Conservation (phyloP, 2,797 vertebrate species). For the Manis javanica region DNA sequence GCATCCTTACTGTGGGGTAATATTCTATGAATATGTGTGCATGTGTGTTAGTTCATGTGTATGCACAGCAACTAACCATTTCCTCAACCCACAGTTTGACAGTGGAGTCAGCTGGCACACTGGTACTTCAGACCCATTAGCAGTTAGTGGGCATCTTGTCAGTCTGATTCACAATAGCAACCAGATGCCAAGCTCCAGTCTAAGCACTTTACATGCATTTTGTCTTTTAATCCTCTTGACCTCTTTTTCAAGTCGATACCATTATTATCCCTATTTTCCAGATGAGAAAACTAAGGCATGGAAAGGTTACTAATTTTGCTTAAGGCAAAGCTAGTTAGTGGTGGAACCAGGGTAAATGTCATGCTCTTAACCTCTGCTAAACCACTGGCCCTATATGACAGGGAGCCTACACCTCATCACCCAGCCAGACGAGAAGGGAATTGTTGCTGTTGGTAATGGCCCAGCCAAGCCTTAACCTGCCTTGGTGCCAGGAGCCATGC, state of each 20-base stretch:
- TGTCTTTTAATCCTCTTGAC: conserved; percentile 2
- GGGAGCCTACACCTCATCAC: neutral
- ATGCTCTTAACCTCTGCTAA: neutral
- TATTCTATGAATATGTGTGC: neutral
- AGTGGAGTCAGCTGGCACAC: neutral
- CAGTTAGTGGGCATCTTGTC: neutral
- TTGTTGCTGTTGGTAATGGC: neutral
- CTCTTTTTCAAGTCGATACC: neutral
- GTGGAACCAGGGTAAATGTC: neutral
- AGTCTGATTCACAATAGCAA: neutral
- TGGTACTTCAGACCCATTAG: neutral
- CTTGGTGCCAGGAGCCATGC: neutral
- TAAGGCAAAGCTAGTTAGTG: neutral
- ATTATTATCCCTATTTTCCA: neutral
- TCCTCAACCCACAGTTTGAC: neutral
- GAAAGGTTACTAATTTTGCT: neutral
- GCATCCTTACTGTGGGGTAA: neutral
- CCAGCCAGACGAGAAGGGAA: neutral
- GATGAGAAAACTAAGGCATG: conserved; percentile 15
- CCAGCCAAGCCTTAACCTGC: neutral
- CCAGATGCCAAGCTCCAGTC: neutral
- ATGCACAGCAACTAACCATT: neutral
- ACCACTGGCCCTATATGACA: neutral
- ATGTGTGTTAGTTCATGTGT: neutral
- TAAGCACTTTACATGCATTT: neutral